phyloP scores from a whole-genome alignment of 2,888 invertebrate genomes.

The Aleiodes leptofemur region DNA sequence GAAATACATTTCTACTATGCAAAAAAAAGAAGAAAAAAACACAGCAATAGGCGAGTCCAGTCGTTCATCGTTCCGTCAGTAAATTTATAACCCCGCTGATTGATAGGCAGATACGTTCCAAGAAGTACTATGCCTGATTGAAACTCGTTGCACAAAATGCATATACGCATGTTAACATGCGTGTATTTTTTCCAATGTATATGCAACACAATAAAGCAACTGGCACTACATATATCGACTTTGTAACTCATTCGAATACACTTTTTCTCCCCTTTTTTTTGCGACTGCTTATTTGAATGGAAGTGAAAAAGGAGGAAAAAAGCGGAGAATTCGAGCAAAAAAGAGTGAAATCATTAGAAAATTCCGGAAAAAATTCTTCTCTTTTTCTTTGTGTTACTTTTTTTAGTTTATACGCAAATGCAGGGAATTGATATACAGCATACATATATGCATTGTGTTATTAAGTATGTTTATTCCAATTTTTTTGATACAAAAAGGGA shows the following conservation, averaged over 20 bases:
- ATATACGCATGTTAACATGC: conserved; percentile 42
- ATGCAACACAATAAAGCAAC: conserved; percentile 23
- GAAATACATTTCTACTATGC: background rate
- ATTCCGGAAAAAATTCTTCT: conserved; percentile 9
- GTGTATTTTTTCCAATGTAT: conserved; percentile 18
- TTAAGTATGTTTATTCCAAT: conserved; percentile 10
- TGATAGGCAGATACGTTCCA: conserved; percentile 71
- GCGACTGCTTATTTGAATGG: conserved; percentile 5
- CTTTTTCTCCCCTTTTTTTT: background rate
- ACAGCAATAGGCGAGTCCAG: conserved; percentile 12
- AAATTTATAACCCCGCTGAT: conserved; percentile 69
- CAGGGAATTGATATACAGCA: conserved; percentile 2
- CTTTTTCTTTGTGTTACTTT: background rate
- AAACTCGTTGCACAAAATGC: conserved; percentile 63
- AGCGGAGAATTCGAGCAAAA: no score
- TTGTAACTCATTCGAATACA: conserved; percentile 11
- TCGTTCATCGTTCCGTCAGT: conserved; percentile 59
- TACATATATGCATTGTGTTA: conserved; percentile 10
- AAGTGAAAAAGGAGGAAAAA: background rate
- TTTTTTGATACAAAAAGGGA: conserved; percentile 47
- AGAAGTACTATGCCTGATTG: conserved; percentile 73
- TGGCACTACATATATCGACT: conserved; percentile 10
- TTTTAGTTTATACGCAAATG: background rate
- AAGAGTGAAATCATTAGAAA: conserved; percentile 9
- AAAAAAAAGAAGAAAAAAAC: background rate